Evolutionary conservation across 2,113 vertebrate species (phyloP).

Genomic region (Clinocottus analis): DNA sequence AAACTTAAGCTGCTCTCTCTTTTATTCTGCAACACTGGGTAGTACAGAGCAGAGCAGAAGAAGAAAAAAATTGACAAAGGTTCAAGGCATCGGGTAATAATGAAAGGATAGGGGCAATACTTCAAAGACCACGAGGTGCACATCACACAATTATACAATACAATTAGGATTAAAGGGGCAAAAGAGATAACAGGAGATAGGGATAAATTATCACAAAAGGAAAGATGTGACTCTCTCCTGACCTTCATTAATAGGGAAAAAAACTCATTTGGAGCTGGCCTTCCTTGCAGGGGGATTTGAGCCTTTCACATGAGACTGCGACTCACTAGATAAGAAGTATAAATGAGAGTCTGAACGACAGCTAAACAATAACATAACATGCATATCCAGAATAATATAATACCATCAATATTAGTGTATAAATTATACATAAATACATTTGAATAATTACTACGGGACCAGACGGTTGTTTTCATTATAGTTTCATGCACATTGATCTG

Average conservation of each 20-base stretch:
- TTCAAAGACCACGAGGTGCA: constrained; percentile 81
- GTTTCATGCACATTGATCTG: neutral
- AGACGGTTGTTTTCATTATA: neutral
- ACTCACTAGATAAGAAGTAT: constrained; percentile 68
- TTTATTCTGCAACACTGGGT: constrained; percentile 69
- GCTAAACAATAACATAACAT: constrained; percentile 51
- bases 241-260: constrained; percentile 86
- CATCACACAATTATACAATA: constrained; percentile 86
- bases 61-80: constrained; percentile 78
- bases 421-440: neutral
- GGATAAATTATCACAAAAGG: constrained; percentile 86
- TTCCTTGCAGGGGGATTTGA: constrained; percentile 68
- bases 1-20: constrained; percentile 47
- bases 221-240: constrained; percentile 84
- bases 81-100: constrained; percentile 82
- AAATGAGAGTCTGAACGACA: constrained; percentile 47
- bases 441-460: neutral
- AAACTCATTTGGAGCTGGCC: constrained; percentile 74
- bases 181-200: constrained; percentile 85
- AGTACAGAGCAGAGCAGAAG: constrained; percentile 71
- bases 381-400: constrained; percentile 7
- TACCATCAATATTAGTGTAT: constrained; percentile 2
- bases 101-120: constrained; percentile 82
- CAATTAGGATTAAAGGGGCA: constrained; percentile 89
- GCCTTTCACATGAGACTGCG: constrained; percentile 67